Percentiles rank a stretch among this genome's conserved stretches.
Evolutionary conservation across 1,140 invertebrate species (phyloP).

Genomic region (Cherax quadricarinatus): DNA sequence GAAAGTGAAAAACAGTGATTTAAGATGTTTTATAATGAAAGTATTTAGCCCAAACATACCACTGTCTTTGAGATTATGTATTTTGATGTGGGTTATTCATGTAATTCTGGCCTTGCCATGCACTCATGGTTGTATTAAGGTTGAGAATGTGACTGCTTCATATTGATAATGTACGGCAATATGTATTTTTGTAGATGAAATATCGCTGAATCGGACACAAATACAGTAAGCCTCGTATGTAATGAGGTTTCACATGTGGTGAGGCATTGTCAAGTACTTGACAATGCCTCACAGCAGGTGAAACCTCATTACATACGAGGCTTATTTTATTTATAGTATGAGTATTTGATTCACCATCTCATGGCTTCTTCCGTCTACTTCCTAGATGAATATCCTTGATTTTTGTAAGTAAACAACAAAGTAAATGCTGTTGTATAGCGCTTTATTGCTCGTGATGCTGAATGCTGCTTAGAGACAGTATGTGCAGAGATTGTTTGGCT

Average conservation of each 20-base stretch:
- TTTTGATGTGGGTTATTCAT: neutral
- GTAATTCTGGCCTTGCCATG: neutral
- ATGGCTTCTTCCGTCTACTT: neutral
- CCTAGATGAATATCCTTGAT: neutral
- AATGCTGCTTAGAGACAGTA: constrained; percentile 43
- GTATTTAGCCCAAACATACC: too few relatives aligned
- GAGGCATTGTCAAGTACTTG: too few relatives aligned
- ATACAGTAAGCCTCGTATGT: too few relatives aligned
- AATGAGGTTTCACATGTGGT: too few relatives aligned
- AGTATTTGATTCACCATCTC: too few relatives aligned
- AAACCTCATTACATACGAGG: too few relatives aligned
- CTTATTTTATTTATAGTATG: too few relatives aligned
- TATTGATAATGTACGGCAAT: neutral
- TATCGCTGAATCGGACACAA: neutral
- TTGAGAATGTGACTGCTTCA: neutral
- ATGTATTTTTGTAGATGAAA: neutral
- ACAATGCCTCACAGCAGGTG: too few relatives aligned
- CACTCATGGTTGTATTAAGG: neutral
- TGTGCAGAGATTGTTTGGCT: constrained; percentile 35
- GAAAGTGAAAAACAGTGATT: neutral
- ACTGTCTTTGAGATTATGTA: too few relatives aligned
- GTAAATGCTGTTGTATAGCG: constrained; percentile 8
- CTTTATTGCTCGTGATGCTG: constrained; percentile 30
- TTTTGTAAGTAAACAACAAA: neutral
- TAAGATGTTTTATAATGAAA: too few relatives aligned